Conservation (phyloP, 30 jellyfish, hydroid and myxozoan genomes). For the Sanderia malayensis region DNA sequence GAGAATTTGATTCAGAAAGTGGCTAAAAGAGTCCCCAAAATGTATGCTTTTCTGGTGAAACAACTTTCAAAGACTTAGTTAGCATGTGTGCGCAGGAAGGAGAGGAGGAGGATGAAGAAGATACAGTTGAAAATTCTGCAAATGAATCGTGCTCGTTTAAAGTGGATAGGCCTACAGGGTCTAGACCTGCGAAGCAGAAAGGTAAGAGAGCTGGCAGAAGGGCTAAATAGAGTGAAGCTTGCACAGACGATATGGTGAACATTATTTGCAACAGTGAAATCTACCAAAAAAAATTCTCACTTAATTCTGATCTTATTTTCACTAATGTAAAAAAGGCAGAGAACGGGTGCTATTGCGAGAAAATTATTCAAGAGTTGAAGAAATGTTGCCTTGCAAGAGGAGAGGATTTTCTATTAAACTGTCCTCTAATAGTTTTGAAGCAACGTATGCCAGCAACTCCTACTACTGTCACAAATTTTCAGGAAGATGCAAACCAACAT, state of each 20-base stretch:
- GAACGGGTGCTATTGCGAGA: too few species aligned
- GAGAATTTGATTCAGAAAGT: slow-evolving; percentile 1
- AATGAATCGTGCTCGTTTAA: slow-evolving; percentile 29
- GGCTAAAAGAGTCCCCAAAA: slow-evolving; percentile 16
- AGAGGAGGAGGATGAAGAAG: slow-evolving; percentile 28
- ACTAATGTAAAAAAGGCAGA: too few species aligned
- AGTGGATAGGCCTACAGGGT: slow-evolving; percentile 37
- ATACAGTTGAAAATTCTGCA: neutral
- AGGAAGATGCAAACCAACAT: too few species aligned
- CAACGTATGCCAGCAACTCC: too few species aligned
- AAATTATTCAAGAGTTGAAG: too few species aligned
- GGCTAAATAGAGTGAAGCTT: slow-evolving; percentile 31
- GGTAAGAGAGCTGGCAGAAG: slow-evolving; percentile 34
- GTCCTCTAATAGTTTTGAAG: too few species aligned
- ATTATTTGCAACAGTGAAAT: slow-evolving; percentile 17
- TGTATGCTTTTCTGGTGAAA: too few species aligned
- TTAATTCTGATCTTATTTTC: too few species aligned
- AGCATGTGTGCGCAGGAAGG: slow-evolving; percentile 13
- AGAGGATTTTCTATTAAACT: too few species aligned
- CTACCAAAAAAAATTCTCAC: slow-evolving; percentile 20
- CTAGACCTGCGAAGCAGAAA: slow-evolving; percentile 21
- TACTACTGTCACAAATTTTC: too few species aligned
- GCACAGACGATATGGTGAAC: slow-evolving; percentile 36
- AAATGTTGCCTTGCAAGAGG: too few species aligned
- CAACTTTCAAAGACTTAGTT: slow-evolving; percentile 7